Conservation (phyloP, 2,113 vertebrate genomes). For the Tachuris rubrigastra region DNA sequence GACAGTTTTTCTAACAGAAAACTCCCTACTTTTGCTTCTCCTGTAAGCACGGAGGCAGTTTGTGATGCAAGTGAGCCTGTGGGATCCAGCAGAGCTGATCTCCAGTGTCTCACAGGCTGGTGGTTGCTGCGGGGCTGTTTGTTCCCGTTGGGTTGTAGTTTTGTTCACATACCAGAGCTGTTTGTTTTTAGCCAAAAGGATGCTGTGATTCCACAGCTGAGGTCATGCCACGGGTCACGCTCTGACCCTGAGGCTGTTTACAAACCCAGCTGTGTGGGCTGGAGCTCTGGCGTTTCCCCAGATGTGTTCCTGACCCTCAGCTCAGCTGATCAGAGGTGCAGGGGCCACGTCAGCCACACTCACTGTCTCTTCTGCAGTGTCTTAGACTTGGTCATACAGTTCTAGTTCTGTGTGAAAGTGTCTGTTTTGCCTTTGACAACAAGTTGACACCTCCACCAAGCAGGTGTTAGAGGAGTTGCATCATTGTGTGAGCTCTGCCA, state of each 20-base stretch:
- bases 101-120: neutral
- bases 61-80: fast-evolving
- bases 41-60: neutral
- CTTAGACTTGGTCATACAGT: no score
- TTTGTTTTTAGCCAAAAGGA: neutral
- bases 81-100: neutral
- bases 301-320: neutral
- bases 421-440: neutral
- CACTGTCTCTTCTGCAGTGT: neutral
- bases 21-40: neutral
- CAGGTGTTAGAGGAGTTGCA: neutral
- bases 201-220: neutral
- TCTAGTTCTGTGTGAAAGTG: fast-evolving
- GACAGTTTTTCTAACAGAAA: neutral
- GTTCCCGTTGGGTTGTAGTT: neutral
- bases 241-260: neutral
- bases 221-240: fast-evolving
- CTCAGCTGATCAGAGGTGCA: fast-evolving
- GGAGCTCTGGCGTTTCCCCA: neutral
- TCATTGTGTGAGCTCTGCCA: neutral
- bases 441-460: neutral
- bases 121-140: neutral
- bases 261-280: neutral
- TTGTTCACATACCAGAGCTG: neutral
- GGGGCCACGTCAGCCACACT: fast-evolving